Conservation (phyloP, 2,888 invertebrate species). For the Chymomyza amoena region DNA sequence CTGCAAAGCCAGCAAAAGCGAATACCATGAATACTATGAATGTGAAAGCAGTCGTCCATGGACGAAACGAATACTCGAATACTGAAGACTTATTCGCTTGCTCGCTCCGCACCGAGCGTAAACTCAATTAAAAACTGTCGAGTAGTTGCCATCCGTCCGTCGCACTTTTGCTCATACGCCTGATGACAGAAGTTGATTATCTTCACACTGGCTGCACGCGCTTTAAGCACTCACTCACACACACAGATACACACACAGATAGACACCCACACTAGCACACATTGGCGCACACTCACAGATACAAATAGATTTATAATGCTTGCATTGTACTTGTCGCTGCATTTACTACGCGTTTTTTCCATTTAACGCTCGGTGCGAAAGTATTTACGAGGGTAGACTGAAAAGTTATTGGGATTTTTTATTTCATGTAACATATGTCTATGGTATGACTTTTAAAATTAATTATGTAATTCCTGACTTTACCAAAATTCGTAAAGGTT, state of each 20-base stretch:
- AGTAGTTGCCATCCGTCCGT: conserved; percentile 47
- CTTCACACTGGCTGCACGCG: conserved; percentile 34
- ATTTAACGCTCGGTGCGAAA: conserved; percentile 23
- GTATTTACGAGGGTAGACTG: conserved; percentile 9
- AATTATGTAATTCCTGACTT: no score
- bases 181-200: conserved; percentile 63
- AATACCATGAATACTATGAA: conserved; percentile 11
- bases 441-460: no score
- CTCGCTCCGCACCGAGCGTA: conserved; percentile 54
- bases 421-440: no score
- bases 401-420: no score
- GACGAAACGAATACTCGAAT: background rate
- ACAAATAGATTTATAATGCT: conserved; percentile 4
- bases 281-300: conserved; percentile 7
- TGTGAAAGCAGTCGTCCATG: background rate
- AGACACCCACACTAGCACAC: background rate
- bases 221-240: conserved; percentile 8
- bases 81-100: conserved; percentile 15
- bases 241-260: conserved; percentile 14
- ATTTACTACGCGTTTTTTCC: background rate
- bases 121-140: conserved; percentile 71
- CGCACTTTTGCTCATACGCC: conserved; percentile 24
- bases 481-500: no score
- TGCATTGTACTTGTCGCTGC: conserved; percentile 8
- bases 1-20: conserved; percentile 20